Conservation (phyloP, 2,113 vertebrate genomes). For the Oreochromis spilurus region DNA sequence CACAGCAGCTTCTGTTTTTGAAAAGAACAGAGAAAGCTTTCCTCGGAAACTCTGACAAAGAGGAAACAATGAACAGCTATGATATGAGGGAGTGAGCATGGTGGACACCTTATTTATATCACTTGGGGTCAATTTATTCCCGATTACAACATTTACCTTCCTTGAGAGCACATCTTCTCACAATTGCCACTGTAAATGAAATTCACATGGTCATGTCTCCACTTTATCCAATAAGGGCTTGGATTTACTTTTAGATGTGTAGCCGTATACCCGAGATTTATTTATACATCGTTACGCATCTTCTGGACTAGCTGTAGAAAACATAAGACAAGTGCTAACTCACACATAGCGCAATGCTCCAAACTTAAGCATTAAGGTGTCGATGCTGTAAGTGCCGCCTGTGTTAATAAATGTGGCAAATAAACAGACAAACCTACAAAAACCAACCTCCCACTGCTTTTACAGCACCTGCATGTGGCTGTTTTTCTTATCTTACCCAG, state of each 20-base stretch:
- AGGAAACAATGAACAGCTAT: constrained; percentile 21
- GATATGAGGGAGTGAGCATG: background rate
- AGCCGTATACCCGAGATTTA: background rate
- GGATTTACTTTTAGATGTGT: background rate
- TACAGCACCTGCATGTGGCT: background rate
- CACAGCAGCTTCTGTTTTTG: constrained; percentile 11
- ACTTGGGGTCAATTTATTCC: background rate
- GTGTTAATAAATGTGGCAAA: background rate
- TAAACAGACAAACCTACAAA: background rate
- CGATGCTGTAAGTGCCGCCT: background rate
- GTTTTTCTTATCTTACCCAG: background rate
- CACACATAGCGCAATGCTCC: background rate
- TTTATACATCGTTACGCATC: background rate
- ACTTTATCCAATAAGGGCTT: background rate
- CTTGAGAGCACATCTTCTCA: background rate
- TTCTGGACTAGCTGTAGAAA: background rate
- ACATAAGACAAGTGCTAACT: background rate
- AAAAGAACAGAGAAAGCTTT: background rate
- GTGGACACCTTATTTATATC: background rate
- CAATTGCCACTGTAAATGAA: background rate
- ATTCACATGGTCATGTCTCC: background rate
- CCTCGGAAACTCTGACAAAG: constrained; percentile 28
- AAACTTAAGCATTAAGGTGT: background rate
- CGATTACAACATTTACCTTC: background rate
- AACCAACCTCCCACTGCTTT: background rate